Conservation (phyloP, 2,797 vertebrate species). For the Phylloscopus collybita region DNA sequence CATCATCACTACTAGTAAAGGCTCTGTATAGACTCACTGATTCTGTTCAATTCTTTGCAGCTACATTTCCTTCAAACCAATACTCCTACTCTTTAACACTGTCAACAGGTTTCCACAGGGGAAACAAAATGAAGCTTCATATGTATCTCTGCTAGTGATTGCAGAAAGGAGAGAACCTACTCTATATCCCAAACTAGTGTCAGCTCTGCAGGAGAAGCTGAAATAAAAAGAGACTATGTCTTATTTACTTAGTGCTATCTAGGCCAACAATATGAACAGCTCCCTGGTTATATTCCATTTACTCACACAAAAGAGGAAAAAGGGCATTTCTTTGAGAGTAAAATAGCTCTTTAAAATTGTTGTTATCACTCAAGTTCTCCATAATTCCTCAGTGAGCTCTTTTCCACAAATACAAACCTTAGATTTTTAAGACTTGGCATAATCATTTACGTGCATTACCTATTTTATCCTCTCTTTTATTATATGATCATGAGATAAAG, state of each 20-base stretch:
- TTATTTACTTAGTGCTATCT: not conserved
- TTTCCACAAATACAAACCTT: not conserved
- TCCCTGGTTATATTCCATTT: not conserved
- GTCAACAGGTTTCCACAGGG: not conserved
- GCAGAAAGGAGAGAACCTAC: not conserved
- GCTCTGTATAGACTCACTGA: not conserved
- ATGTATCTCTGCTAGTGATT: not conserved
- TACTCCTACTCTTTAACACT: not conserved
- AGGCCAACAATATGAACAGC: not conserved
- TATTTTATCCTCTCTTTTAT: not conserved
- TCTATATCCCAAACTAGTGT: not conserved
- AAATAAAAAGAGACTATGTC: constrained; percentile 3
- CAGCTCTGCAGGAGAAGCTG: not conserved
- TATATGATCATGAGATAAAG: not conserved
- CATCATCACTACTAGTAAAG: not conserved
- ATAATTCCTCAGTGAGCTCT: not conserved
- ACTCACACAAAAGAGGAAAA: not conserved
- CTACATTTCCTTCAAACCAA: not conserved
- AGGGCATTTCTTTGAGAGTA: not conserved
- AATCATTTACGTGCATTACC: not conserved
- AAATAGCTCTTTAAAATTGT: not conserved
- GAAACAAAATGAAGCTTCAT: not conserved
- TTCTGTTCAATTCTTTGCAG: not conserved
- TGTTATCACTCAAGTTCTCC: not conserved
- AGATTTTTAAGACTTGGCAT: not conserved